Percentiles rank a stretch among this genome's conserved stretches.
These are phyloP conservation scores for Potamilus streckersoni DNA, from an alignment of 1,140 invertebrate genomes.

Conservation along the genomic window DNA sequence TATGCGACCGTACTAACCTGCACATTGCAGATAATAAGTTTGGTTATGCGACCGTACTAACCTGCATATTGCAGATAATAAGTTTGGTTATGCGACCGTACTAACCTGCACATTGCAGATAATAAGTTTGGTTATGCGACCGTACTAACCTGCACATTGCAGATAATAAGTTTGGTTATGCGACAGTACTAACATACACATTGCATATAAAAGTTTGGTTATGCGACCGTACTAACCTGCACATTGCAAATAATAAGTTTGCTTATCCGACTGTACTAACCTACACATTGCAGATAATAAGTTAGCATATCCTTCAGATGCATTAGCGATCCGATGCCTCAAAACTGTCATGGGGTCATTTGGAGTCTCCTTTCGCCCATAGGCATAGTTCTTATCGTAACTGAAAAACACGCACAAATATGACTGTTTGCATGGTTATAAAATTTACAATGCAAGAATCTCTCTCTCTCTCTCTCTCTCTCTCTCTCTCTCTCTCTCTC, in stretches of 20 bases:
- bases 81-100: neutral
- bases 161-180: neutral
- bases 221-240: conserved; percentile 19
- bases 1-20: conserved; percentile 20
- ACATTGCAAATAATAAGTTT: too few relatives aligned
- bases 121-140: neutral
- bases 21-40: conserved; percentile 36
- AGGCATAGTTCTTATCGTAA: conserved; percentile 15
- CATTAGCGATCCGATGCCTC: conserved; percentile 11
- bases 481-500: neutral
- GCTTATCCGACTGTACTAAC: conserved; percentile 11
- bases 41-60: conserved; percentile 3
- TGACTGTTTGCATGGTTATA: neutral
- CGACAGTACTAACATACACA: conserved; percentile 18
- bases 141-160: conserved; percentile 26
- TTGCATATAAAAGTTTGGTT: conserved; percentile 16
- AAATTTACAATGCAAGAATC: neutral
- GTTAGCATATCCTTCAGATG: conserved; percentile 39
- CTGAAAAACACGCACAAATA: conserved; percentile 10
- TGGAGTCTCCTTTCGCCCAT: conserved; percentile 21
- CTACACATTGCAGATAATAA: conserved; percentile 33
- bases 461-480: neutral
- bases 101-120: conserved; percentile 31
- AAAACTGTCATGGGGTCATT: conserved; percentile 24
- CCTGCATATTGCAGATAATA: conserved; percentile 29